phyloP scores from a whole-genome alignment of 2,888 invertebrate genomes.

The Noctua fimbriata region DNA sequence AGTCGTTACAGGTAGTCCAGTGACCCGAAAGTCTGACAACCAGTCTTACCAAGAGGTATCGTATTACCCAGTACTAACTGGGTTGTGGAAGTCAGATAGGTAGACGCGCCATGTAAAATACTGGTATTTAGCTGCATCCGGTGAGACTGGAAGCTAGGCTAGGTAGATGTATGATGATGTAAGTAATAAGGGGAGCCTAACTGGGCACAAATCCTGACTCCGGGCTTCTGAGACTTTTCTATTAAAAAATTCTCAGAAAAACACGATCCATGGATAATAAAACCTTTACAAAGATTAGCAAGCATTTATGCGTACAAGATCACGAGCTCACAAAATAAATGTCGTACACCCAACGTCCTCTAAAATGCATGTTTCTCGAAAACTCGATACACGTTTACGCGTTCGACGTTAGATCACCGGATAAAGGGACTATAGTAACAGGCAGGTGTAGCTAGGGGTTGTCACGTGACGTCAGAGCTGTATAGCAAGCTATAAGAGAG shows the following conservation, averaged over 20 bases:
- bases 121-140: too few relatives aligned
- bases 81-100: too few relatives aligned
- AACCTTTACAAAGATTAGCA: neutral
- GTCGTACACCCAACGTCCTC: neutral
- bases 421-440: slow-evolving; percentile 2
- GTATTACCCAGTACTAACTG: too few relatives aligned
- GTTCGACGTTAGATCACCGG: slow-evolving; percentile 8
- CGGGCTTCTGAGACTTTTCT: too few relatives aligned
- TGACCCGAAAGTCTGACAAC: too few relatives aligned
- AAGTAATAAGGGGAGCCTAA: too few relatives aligned
- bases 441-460: slow-evolving; percentile 20
- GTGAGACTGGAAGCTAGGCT: too few relatives aligned
- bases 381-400: neutral
- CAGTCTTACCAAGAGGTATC: too few relatives aligned
- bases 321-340: neutral
- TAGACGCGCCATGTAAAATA: too few relatives aligned
- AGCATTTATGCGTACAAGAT: neutral
- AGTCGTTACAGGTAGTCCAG: too few relatives aligned
- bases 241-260: neutral
- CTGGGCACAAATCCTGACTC: neutral
- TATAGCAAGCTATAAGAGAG: neutral
- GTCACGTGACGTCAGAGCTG: neutral
- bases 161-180: too few relatives aligned
- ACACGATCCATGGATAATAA: neutral
- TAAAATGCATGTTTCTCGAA: slow-evolving; percentile 2